A percentile compares a stretch with the other conserved stretches of the same genome.
Conservation (phyloP, 2,797 vertebrate genomes). For the Microhierax caerulescens region DNA sequence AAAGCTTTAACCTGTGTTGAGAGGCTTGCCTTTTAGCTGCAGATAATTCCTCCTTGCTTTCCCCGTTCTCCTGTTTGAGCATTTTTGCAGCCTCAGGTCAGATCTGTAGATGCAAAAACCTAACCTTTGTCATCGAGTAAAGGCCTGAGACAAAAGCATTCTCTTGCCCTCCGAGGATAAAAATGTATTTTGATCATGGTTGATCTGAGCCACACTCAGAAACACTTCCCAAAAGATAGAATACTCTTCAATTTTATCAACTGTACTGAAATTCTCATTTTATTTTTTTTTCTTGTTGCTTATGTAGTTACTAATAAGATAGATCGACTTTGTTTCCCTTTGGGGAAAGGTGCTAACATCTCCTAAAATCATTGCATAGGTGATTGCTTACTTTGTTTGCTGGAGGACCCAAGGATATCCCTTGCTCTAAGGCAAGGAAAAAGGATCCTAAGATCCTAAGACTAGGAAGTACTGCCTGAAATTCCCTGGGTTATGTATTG, state of each 20-base stretch:
- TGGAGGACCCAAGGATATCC: neutral
- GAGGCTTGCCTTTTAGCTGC: conserved; percentile 3
- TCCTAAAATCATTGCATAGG: neutral
- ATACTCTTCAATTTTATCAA: neutral
- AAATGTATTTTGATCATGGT: neutral
- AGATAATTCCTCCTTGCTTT: conserved; percentile 8
- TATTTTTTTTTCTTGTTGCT: neutral
- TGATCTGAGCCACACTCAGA: neutral
- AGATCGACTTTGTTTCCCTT: neutral
- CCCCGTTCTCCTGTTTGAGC: neutral
- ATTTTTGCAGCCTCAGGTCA: conserved; percentile 14
- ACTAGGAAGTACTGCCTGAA: neutral
- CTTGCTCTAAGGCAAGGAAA: neutral
- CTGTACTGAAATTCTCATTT: neutral
- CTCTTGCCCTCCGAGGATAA: neutral
- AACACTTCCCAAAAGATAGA: neutral
- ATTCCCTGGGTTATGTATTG: neutral
- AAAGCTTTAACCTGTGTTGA: neutral
- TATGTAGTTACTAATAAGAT: neutral
- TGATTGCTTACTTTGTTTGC: neutral
- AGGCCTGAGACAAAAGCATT: neutral
- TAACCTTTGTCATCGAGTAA: neutral
- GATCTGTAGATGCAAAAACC: neutral
- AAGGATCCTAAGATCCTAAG: neutral
- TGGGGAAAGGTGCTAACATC: neutral